A percentile compares a stretch with the other conserved stretches of the same genome.
These are phyloP conservation scores for Heptranchias perlo DNA, from an alignment of 2,113 vertebrate genomes.

Conservation along the genomic window DNA sequence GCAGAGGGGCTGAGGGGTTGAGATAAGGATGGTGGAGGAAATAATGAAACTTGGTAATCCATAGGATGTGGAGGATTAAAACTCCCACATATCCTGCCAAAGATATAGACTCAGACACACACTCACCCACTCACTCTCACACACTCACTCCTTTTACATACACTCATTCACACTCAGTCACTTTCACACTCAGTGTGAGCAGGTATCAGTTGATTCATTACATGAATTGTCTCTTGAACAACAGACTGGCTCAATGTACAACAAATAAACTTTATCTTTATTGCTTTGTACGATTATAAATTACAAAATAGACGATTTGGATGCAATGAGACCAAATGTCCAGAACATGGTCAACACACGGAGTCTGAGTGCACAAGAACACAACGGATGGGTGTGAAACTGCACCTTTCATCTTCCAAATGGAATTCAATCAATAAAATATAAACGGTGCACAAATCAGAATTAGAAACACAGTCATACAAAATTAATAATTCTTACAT, in stretches of 20 bases:
- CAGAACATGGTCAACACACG: not conserved
- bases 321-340: not conserved
- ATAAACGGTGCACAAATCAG: not conserved
- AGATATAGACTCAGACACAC: not conserved
- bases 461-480: not conserved
- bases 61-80: not conserved
- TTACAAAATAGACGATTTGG: not conserved
- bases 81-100: not conserved
- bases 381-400: not conserved
- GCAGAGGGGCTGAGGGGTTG: too few relatives aligned
- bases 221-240: too few relatives aligned
- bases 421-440: not conserved
- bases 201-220: too few relatives aligned
- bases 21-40: not conserved
- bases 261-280: not conserved
- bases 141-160: too few relatives aligned
- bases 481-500: not conserved
- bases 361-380: not conserved
- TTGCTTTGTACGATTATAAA: not conserved
- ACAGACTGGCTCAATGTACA: not conserved
- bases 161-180: too few relatives aligned
- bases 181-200: too few relatives aligned
- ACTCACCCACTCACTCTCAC: not conserved
- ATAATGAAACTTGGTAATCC: too few relatives aligned
- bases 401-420: not conserved